Evolutionary conservation across 2,797 vertebrate genomes (phyloP).

Genomic region (Sebastes steindachneri): DNA sequence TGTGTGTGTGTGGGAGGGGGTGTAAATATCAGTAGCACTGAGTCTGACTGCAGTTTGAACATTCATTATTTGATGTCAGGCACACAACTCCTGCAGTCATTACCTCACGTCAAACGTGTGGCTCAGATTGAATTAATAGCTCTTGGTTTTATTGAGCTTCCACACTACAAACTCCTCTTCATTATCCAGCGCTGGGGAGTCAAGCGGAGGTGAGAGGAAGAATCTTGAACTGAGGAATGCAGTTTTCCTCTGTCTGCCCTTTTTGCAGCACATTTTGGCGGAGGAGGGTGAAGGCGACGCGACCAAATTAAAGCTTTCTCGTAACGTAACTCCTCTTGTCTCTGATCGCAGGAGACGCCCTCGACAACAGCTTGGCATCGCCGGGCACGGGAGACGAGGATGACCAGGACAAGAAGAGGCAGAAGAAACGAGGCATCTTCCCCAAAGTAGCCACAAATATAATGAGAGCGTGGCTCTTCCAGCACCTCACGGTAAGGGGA

Average conservation of each 20-base stretch:
- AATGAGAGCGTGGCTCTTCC: slow-evolving; percentile 89
- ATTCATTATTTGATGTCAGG: slow-evolving; percentile 66
- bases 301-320: slow-evolving; percentile 11
- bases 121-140: slow-evolving; percentile 80
- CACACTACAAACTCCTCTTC: slow-evolving; percentile 41
- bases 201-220: slow-evolving; percentile 51
- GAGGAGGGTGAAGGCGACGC: neutral
- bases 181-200: slow-evolving; percentile 52
- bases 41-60: neutral
- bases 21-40: neutral
- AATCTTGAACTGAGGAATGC: slow-evolving; percentile 14
- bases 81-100: slow-evolving; percentile 59
- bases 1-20: neutral
- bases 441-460: slow-evolving; percentile 87
- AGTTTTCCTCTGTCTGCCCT: neutral
- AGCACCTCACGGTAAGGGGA: slow-evolving; percentile 94
- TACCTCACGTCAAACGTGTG: slow-evolving; percentile 73
- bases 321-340: slow-evolving; percentile 43
- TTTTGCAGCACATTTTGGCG: neutral
- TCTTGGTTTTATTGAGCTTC: slow-evolving; percentile 51
- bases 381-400: slow-evolving; percentile 96
- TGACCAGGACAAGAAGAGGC: slow-evolving; percentile 96
- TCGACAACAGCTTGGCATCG: slow-evolving; percentile 95
- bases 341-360: slow-evolving; percentile 89
- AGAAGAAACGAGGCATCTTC: slow-evolving; percentile 98